Base-by-base conservation (phyloP, 2,113 vertebrate species). In the Lycaon pictus region DNA sequence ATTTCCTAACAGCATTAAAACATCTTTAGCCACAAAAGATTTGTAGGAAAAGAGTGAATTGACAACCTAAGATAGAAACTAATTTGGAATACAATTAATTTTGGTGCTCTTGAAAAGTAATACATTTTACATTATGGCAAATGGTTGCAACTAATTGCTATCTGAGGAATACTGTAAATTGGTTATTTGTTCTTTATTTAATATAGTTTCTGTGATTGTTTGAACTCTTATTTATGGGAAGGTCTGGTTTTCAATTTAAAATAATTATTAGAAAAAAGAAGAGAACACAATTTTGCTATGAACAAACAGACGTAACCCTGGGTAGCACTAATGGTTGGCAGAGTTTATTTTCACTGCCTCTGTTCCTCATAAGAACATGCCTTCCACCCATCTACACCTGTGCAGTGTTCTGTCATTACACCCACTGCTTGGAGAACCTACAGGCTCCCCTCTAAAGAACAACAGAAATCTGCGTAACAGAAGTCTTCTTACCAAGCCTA, bases 71-170 rank as follows among this genome's bases (percentile, higher is more conserved):
- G 76, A 91, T 72, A 43, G 89, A 81, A 88, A 89, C 91, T 90
- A 81, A 79, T 93, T 95, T 93, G 86, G 37, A 94, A 93, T 72
- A 93, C 71, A 89, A 94, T 97, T 97, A 97, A 97, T 97, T 95
- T 97, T 65, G 79, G 56, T 81, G 56, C 53, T 90, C 84, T 95
- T 95, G 88, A 92, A 90, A 95, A 93, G 48, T 37, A 79, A 88
- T 86, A 91, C 48, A 62, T 95, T 96, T 97, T 88, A 90, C 77
- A 93, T 94, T 90, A 91, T 0, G n/a, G 89, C 85, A 72, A 95
- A 95, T 67, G 55, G 81, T n/a, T 60, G 6, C 82, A 88, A 62
- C 79, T 95, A 96, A 97, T 92, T 56, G 74, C 56, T 83, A 32
- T 88, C 83, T 60, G 29, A 84, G 94, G 93, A 97, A 93, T 86